Conservation (phyloP, 2,113 vertebrate genomes). For the Myocastor coypus region DNA sequence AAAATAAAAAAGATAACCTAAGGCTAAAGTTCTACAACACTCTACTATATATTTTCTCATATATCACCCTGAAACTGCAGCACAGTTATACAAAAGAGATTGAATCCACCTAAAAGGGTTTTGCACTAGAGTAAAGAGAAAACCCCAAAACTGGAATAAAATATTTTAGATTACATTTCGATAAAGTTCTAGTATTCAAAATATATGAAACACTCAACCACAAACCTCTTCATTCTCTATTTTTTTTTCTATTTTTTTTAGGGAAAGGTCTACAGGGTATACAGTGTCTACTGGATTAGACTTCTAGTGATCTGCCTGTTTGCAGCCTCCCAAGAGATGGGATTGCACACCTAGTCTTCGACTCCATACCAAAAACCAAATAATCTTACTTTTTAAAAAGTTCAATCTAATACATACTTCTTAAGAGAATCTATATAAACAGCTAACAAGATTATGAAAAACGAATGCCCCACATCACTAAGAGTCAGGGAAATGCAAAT, state of each 20-base stretch:
- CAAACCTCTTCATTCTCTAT: no score
- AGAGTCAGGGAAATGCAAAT: background rate
- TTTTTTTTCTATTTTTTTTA: no score
- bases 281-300: no score
- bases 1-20: no score
- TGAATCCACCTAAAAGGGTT: background rate
- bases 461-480: background rate
- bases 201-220: background rate
- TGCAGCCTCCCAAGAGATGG: no score
- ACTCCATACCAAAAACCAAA: background rate
- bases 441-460: background rate
- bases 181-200: background rate
- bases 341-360: no score
- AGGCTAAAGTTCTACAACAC: no score
- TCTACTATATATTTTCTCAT: background rate
- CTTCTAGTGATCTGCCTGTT: no score
- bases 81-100: background rate
- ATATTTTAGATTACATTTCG: background rate
- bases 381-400: background rate
- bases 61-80: background rate
- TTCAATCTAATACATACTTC: background rate
- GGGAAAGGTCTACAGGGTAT: no score
- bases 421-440: background rate
- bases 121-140: background rate
- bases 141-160: background rate